Base-by-base conservation (phyloP, 2,888 invertebrate species). In the Caenorhabditis sinica region DNA sequence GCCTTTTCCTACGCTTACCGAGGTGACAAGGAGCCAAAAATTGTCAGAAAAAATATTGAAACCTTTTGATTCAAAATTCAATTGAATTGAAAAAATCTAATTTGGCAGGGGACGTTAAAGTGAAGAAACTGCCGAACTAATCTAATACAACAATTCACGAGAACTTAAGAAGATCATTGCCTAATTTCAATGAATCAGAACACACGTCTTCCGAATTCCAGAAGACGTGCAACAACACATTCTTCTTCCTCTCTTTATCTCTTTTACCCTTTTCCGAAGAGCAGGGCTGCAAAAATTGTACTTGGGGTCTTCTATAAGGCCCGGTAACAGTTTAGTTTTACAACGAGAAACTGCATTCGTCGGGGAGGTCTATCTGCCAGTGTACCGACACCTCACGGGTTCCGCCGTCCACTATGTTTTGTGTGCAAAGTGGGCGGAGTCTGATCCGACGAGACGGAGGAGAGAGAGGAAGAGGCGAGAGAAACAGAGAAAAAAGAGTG, bases 261-360 rank as follows among this genome's bases (percentile, higher is more conserved):
- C 30, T 36, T 73, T 73, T 36, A 8, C 73, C 73, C 73, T 73
- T 61, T 4, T 51, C 40, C 36, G 23, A 60, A 51, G 30, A 51
- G 51, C 73, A 73, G 73, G 73, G 73, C 63, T 63, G 30, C 73
- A 73, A 73, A 73, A 73, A 73, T 73, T 73, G 73, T 73, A 23
- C 73, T 51, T 15, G 3, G 61, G 73, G 73, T 73, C 73, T 73
- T 73, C 33, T 61, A 23, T 51, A 73, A 73, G 73, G 73, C 76
- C 76, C 76, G 25, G 76, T 28, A 58, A 40, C 15, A 25, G 20
- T 65, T 58, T 49, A 20, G 11, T 51, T 66, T 25, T 36, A 61
- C 68, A 36, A 36, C 45, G 17, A 40, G n/a, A 36, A 68, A 6
- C 23, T 6, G 17, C 20, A n/a, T 13, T 2, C 8, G 25, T 23